A percentile compares a stretch with the other conserved stretches of the same genome.
Conservation (phyloP, 1,140 invertebrate genomes). For the Lasioglossum albipes region DNA sequence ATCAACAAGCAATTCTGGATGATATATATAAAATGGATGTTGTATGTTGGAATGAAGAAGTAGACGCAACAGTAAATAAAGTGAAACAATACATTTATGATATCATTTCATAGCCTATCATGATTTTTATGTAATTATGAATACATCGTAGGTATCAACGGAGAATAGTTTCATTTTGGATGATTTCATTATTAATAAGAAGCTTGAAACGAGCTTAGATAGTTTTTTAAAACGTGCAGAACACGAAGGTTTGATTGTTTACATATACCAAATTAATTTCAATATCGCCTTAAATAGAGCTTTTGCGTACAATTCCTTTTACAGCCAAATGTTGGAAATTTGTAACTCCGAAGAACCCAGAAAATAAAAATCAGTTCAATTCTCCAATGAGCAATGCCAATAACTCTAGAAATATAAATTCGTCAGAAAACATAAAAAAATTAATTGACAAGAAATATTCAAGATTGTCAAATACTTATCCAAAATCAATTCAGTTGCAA, state of each 20-base stretch:
- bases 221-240: constrained; percentile 65
- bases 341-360: constrained; percentile 16
- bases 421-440: background rate
- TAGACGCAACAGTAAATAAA: constrained; percentile 9
- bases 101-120: constrained; percentile 6
- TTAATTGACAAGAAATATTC: background rate
- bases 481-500: constrained; percentile 12
- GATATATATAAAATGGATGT: constrained; percentile 70
- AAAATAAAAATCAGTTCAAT: constrained; percentile 24
- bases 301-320: background rate
- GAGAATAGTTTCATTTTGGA: constrained; percentile 39
- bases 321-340: constrained; percentile 24
- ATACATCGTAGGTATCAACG: background rate
- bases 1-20: constrained; percentile 57
- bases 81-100: constrained; percentile 1
- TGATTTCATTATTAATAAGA: constrained; percentile 50
- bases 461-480: constrained; percentile 1
- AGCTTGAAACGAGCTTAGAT: constrained; percentile 61
- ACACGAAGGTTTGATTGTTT: constrained; percentile 49
- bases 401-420: background rate
- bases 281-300: constrained; percentile 34
- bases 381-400: background rate
- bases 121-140: background rate
- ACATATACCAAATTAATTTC: constrained; percentile 39
- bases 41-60: constrained; percentile 49